These are phyloP conservation scores for Argya squamiceps DNA, from an alignment of 2,797 vertebrate species.

Conservation along the genomic window DNA sequence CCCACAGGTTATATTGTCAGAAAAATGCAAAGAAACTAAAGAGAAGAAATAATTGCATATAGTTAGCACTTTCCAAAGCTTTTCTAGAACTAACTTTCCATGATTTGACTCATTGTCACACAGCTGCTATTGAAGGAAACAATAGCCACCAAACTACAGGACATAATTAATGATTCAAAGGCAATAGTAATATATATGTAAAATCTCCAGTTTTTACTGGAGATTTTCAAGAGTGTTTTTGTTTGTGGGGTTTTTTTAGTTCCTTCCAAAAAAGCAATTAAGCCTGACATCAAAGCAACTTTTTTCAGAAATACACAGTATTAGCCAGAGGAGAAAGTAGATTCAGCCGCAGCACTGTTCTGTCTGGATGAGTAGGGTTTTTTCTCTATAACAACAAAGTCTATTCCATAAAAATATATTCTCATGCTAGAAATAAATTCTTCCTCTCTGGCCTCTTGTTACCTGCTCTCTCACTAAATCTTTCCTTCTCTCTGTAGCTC, in stretches of 20 bases:
- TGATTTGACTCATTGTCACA: accelerated
- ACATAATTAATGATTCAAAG: neutral
- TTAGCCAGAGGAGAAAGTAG: neutral
- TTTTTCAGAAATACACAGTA: neutral
- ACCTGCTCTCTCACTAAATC: neutral
- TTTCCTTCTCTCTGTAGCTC: neutral
- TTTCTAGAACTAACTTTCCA: neutral
- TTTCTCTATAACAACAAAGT: neutral
- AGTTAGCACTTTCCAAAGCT: neutral
- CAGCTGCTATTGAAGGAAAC: neutral
- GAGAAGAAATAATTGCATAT: neutral
- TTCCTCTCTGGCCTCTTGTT: neutral
- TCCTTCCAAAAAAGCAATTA: neutral
- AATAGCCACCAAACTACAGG: neutral
- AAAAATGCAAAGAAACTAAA: neutral
- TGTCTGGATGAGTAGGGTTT: neutral
- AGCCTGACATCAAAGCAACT: neutral
- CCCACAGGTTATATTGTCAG: neutral
- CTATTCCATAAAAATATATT: neutral
- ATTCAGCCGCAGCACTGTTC: neutral
- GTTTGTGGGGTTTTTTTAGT: accelerated
- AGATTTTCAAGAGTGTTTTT: neutral
- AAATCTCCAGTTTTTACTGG: neutral
- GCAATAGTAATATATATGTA: neutral
- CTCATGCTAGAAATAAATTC: neutral